Evolutionary conservation across 2,113 vertebrate species (phyloP).

Genomic region (Psophia crepitans): DNA sequence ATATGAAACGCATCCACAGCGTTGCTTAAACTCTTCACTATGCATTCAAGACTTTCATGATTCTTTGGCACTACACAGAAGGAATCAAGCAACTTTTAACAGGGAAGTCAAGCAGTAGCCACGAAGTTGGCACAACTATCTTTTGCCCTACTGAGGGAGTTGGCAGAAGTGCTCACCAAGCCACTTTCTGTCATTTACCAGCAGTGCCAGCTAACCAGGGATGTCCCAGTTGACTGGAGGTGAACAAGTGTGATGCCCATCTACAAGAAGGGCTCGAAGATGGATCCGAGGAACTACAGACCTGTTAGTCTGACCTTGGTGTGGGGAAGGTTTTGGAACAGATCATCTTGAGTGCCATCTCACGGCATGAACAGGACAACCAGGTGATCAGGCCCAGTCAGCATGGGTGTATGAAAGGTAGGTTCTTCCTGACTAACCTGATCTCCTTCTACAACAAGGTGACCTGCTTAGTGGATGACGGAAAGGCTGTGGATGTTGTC

Average conservation of each 20-base stretch:
- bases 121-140: background rate
- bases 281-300: background rate
- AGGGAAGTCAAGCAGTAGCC: background rate
- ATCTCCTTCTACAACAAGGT: background rate
- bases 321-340: background rate
- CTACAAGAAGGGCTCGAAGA: background rate
- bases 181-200: background rate
- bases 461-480: background rate
- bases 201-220: background rate
- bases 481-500: background rate
- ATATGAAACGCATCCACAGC: background rate
- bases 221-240: background rate
- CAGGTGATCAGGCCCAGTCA: background rate
- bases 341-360: background rate
- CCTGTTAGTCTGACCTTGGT: background rate
- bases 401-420: background rate
- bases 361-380: fast-evolving
- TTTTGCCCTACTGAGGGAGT: background rate
- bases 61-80: background rate
- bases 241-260: background rate
- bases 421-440: background rate
- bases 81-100: background rate
- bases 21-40: background rate
- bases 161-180: background rate
- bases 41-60: background rate